Conservation (phyloP, 2,888 invertebrate genomes). For the Scaptomyza caliginosa region DNA sequence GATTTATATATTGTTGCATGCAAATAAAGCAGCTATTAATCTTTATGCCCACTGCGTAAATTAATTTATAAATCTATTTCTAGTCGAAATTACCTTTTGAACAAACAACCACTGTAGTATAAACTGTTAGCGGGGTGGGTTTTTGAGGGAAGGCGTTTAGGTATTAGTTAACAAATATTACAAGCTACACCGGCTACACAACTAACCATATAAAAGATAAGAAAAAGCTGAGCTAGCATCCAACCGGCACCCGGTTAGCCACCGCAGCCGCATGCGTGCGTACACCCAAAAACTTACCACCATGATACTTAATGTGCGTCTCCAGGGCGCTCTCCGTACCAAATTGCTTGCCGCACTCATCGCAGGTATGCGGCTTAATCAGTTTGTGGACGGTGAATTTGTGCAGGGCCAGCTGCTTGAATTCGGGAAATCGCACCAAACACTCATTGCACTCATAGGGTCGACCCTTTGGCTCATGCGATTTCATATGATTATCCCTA, state of each 20-base stretch:
- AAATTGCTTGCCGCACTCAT: constrained; percentile 81
- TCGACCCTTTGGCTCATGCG: constrained; percentile 79
- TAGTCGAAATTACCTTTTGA: constrained; percentile 53
- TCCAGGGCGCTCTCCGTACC: constrained; percentile 81
- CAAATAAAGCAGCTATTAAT: constrained; percentile 14
- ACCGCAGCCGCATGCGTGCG: constrained; percentile 60
- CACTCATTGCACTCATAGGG: constrained; percentile 82
- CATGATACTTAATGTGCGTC: constrained; percentile 80
- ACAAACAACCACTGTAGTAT: constrained; percentile 41
- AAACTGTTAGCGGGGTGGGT: constrained; percentile 55
- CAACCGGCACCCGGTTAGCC: constrained; percentile 55
- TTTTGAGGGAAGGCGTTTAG: constrained; percentile 17
- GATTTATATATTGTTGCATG: constrained; percentile 9
- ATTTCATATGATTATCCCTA: constrained; percentile 81
- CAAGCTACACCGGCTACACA: constrained; percentile 16
- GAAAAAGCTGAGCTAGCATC: constrained; percentile 44
- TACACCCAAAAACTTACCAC: constrained; percentile 70
- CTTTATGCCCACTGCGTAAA: constrained; percentile 15
- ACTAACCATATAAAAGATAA: constrained; percentile 9
- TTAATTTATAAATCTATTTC: background rate
- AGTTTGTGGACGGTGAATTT: constrained; percentile 81
- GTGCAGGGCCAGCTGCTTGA: constrained; percentile 79
- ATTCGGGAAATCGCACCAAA: constrained; percentile 78
- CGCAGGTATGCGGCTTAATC: constrained; percentile 78
- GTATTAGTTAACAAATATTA: constrained; percentile 49